Evolutionary conservation across 2,888 invertebrate genomes (phyloP).

Genomic region (Sarcophaga carnaria): DNA sequence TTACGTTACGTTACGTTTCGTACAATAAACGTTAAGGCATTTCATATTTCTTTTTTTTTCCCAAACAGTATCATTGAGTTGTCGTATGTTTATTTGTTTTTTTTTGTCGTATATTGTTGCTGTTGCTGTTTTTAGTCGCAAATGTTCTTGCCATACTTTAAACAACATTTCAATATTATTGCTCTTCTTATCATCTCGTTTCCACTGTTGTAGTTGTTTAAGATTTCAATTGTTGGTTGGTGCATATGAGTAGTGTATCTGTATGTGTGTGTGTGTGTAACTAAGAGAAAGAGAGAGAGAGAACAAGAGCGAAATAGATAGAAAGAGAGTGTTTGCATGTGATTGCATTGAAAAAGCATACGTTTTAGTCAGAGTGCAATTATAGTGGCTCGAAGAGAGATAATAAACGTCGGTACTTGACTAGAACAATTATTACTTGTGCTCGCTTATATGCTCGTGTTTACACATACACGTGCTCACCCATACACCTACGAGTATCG

Average conservation of each 20-base stretch:
- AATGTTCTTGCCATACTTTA: constrained; percentile 52
- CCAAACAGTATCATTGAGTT: constrained; percentile 34
- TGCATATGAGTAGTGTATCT: constrained; percentile 1
- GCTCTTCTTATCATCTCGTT: constrained; percentile 31
- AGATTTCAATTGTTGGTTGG: constrained; percentile 46
- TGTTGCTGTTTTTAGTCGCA: constrained; percentile 12
- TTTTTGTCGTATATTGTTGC: background rate
- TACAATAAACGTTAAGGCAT: constrained; percentile 7
- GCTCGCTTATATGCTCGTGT: background rate
- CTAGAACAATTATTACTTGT: constrained; percentile 63
- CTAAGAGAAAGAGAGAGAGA: background rate
- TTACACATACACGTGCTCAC: constrained; percentile 58
- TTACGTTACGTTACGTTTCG: constrained; percentile 8
- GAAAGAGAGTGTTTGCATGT: background rate
- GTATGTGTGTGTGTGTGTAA: background rate
- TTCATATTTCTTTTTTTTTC: constrained; percentile 48
- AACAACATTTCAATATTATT: background rate
- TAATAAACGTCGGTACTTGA: constrained; percentile 39
- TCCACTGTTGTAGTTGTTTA: constrained; percentile 44
- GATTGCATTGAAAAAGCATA: background rate
- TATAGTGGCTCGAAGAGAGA: constrained; percentile 52
- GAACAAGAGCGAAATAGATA: background rate
- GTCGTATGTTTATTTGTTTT: constrained; percentile 37
- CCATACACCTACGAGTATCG: constrained; percentile 66
- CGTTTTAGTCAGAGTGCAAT: constrained; percentile 39